Evolutionary conservation across 2,113 vertebrate genomes (phyloP).

Genomic region (Tragulus kanchil): DNA sequence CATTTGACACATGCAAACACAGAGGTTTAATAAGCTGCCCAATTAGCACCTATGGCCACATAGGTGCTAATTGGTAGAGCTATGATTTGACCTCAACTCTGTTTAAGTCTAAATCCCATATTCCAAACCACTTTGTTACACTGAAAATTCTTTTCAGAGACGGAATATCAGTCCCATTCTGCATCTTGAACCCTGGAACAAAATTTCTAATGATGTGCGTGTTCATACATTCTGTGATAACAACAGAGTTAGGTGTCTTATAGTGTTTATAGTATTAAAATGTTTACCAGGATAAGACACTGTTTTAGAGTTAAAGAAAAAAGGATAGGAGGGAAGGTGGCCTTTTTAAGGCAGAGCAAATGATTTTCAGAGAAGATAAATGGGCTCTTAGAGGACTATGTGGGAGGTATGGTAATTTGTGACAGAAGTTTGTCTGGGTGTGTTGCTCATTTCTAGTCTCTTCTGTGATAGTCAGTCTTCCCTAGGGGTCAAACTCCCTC

Average conservation of each 20-base stretch:
- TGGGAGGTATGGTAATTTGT: not conserved
- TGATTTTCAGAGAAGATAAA: not conserved
- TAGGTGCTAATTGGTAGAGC: not conserved
- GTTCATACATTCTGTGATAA: not conserved
- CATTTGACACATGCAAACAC: not conserved
- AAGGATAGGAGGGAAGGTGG: not conserved
- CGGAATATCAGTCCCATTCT: not conserved
- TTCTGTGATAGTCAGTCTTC: not conserved
- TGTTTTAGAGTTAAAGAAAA: not conserved
- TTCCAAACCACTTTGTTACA: not conserved
- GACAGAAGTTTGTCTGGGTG: not conserved
- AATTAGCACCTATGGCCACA: not conserved
- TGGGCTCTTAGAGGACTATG: not conserved
- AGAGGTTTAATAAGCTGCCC: not conserved
- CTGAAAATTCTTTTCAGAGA: not conserved
- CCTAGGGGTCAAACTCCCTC: not conserved
- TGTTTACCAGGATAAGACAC: not conserved
- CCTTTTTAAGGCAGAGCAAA: not conserved
- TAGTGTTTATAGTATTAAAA: not conserved
- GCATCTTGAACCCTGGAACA: not conserved
- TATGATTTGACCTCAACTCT: not conserved
- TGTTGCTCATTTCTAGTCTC: not conserved
- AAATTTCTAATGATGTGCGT: not conserved
- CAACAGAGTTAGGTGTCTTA: not conserved
- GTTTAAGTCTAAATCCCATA: not conserved